Evolutionary conservation across 2,797 vertebrate genomes (phyloP).

Genomic region (Rhinella marina): DNA sequence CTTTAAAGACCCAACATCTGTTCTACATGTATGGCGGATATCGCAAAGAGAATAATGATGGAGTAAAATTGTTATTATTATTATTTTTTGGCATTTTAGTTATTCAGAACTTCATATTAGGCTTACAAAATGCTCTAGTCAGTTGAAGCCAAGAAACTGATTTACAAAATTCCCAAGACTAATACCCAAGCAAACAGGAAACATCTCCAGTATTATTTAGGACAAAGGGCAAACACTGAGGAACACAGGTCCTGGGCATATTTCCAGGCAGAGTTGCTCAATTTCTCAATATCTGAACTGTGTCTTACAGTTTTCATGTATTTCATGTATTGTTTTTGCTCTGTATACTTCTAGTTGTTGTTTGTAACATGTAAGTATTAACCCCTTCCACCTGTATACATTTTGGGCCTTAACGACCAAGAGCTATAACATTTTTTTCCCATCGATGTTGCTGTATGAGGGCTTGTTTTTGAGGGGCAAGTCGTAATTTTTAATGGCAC

Average conservation of each 20-base stretch:
- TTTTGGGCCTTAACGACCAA: no score
- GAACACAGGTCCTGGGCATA: not conserved
- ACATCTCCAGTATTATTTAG: not conserved
- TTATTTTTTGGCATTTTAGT: not conserved
- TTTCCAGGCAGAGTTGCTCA: not conserved
- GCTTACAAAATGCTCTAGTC: not conserved
- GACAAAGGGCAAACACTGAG: not conserved
- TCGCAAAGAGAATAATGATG: no score
- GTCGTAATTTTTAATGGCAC: no score
- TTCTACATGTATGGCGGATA: no score
- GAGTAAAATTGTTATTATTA: not conserved
- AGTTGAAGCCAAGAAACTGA: not conserved
- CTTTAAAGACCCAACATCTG: no score
- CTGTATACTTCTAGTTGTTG: not conserved
- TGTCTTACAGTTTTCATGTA: not conserved
- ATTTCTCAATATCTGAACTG: not conserved
- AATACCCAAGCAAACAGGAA: not conserved
- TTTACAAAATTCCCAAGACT: not conserved
- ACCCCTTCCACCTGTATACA: no score
- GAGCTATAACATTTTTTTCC: no score
- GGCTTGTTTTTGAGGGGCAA: no score
- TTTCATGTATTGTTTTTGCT: not conserved
- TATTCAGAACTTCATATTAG: not conserved
- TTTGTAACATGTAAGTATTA: not conserved
- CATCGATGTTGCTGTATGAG: no score